Evolutionary conservation across 2,888 invertebrate species (phyloP).

Genomic region (Brachylomia viminalis): DNA sequence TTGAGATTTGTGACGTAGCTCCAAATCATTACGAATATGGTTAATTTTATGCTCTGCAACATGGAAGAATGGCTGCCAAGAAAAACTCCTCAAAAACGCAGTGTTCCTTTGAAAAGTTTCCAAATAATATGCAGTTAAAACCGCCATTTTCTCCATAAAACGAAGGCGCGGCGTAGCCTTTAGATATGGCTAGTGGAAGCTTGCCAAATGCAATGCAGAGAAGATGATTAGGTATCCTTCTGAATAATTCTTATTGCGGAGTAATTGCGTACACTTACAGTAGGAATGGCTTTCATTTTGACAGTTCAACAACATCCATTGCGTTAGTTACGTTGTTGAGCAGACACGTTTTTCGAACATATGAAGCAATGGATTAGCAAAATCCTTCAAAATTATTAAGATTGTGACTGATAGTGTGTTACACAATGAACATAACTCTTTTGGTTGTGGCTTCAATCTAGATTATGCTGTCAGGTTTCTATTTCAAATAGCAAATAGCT

Average conservation of each 20-base stretch:
- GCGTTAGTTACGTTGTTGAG: too few relatives aligned
- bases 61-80: constrained; percentile 22
- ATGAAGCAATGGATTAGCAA: too few relatives aligned
- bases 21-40: neutral
- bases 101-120: constrained; percentile 36
- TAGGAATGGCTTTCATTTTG: too few relatives aligned
- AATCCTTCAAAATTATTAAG: too few relatives aligned
- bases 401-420: too few relatives aligned
- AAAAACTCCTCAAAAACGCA: constrained; percentile 10
- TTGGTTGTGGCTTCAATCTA: neutral
- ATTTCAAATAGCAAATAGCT: neutral
- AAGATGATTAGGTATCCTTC: neutral
- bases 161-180: neutral
- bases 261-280: too few relatives aligned
- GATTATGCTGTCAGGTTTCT: neutral
- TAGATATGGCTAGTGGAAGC: neutral
- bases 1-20: constrained; percentile 2
- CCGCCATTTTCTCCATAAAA: constrained; percentile 15
- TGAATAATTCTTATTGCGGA: too few relatives aligned
- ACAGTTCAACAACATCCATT: too few relatives aligned
- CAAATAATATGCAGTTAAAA: constrained; percentile 33
- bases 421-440: too few relatives aligned
- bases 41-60: neutral
- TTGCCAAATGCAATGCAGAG: constrained; percentile 38
- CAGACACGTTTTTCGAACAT: too few relatives aligned